phyloP scores from a whole-genome alignment of 2,113 vertebrate genomes.

The Amphiprion ocellaris region DNA sequence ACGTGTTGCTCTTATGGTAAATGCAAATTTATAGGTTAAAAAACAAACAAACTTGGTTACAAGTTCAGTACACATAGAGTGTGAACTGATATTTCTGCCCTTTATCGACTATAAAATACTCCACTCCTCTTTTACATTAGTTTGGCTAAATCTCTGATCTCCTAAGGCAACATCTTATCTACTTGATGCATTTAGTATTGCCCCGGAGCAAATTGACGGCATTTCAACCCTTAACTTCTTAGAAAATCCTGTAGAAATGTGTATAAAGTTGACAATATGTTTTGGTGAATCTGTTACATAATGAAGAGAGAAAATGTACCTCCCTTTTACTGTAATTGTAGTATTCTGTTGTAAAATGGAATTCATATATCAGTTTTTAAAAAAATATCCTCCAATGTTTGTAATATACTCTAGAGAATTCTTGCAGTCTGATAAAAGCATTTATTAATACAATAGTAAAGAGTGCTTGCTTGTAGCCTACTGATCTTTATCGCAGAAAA shows the following conservation, averaged over 20 bases:
- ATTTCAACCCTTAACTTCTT: slow-evolving; percentile 3
- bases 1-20: background rate
- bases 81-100: slow-evolving; percentile 3
- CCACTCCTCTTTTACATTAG: slow-evolving; percentile 5
- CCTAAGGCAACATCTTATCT: background rate
- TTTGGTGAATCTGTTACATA: background rate
- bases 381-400: background rate
- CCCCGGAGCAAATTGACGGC: background rate
- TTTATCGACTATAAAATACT: background rate
- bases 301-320: background rate
- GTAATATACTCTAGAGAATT: no score
- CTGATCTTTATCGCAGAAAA: background rate
- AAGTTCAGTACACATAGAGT: background rate
- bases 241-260: background rate
- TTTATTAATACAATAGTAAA: background rate
- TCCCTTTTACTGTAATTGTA: background rate
- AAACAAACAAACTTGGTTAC: background rate
- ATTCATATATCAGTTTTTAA: slow-evolving; percentile 15
- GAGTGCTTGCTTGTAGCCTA: background rate
- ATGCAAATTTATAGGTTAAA: background rate
- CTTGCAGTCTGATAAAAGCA: no score
- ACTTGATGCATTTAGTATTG: slow-evolving; percentile 33
- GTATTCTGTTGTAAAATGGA: background rate
- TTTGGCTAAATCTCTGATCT: background rate
- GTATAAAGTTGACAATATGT: background rate